These are phyloP conservation scores for Neuroscelio doddi DNA, from an alignment of 2,888 invertebrate genomes.

Conservation along the genomic window DNA sequence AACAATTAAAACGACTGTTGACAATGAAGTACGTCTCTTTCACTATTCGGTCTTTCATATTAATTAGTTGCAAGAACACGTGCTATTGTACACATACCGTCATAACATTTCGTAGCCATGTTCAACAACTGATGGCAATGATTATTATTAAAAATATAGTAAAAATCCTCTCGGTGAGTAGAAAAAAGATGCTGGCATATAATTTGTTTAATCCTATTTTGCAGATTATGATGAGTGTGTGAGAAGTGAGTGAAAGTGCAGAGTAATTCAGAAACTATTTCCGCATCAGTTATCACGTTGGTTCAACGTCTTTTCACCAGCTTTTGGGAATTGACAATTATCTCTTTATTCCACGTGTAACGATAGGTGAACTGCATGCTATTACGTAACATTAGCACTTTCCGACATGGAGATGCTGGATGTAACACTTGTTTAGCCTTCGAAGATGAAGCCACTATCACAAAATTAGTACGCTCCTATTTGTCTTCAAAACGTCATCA, in stretches of 20 bases:
- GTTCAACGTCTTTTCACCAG: conserved; percentile 93
- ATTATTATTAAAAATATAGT: conserved; percentile 22
- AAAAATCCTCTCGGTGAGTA: no score
- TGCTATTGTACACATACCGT: conserved; percentile 58
- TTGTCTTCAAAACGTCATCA: background rate
- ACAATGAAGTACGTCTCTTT: no score
- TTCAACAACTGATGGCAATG: conserved; percentile 8
- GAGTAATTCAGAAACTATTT: conserved; percentile 32
- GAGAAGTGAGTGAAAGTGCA: conserved; percentile 21
- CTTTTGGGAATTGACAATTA: conserved; percentile 94
- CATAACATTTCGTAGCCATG: conserved; percentile 68
- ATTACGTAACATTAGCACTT: conserved; percentile 72
- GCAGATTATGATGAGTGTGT: conserved; percentile 13
- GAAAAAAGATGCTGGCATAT: no score
- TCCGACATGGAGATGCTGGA: conserved; percentile 69
- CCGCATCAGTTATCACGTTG: conserved; percentile 25
- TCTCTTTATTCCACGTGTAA: conserved; percentile 94
- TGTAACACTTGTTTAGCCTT: conserved; percentile 57
- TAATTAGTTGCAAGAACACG: no score
- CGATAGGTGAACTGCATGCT: conserved; percentile 86
- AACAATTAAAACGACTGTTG: no score
- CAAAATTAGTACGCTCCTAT: conserved; percentile 15
- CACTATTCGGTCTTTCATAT: no score
- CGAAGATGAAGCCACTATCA: conserved; percentile 51
- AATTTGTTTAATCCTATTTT: background rate